Evolutionary conservation across 92 coral and sea anemone genomes (phyloP).

Genomic region (Palythoa grandis): DNA sequence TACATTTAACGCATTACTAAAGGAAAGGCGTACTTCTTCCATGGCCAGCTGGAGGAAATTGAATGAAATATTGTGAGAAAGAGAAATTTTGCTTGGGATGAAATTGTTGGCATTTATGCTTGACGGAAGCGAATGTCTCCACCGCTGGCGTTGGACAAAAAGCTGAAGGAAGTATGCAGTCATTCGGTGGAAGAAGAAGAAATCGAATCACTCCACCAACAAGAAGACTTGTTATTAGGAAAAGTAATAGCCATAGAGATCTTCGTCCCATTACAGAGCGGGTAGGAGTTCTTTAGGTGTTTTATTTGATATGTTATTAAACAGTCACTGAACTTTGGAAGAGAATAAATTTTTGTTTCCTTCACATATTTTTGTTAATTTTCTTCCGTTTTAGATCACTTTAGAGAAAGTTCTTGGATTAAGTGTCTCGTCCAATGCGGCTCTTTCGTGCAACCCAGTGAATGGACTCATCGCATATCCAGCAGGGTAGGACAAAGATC

Average conservation of each 20-base stretch:
- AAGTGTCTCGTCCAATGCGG: conserved; percentile 81
- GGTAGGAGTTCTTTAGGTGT: conserved; percentile 50
- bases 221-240: conserved; percentile 87
- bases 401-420: conserved; percentile 94
- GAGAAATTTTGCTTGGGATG: neutral
- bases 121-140: conserved; percentile 36
- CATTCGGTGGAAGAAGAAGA: conserved; percentile 62
- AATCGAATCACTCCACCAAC: conserved; percentile 91
- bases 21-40: neutral
- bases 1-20: neutral
- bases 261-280: conserved; percentile 92
- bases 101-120: conserved; percentile 3
- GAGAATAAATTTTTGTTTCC: neutral
- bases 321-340: neutral
- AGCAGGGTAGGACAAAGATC: conserved; percentile 82
- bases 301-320: neutral
- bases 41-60: neutral
- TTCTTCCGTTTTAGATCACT: conserved; percentile 64
- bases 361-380: conserved; percentile 22
- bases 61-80: neutral
- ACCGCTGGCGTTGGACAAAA: conserved; percentile 1
- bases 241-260: conserved; percentile 94
- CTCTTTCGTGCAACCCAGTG: conserved; percentile 85
- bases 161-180: conserved; percentile 57
- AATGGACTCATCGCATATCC: conserved; percentile 90